These are phyloP conservation scores for Sinotaia quadrata DNA, from an alignment of 2,888 invertebrate species.

Conservation along the genomic window DNA sequence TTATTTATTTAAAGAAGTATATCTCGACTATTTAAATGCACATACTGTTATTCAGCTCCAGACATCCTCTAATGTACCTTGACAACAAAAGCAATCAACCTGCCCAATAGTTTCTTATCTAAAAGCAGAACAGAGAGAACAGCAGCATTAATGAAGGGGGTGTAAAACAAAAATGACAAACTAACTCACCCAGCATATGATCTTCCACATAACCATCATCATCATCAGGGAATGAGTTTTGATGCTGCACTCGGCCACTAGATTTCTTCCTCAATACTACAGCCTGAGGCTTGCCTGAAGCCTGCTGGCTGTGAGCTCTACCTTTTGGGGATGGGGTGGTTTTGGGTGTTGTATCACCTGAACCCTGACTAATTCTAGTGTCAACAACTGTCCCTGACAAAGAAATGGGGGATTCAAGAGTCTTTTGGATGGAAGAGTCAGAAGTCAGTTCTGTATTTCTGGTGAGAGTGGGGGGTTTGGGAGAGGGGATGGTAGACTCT, in stretches of 20 bases:
- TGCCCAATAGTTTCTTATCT: too few species aligned
- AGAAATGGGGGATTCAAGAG: slow-evolving; percentile 8
- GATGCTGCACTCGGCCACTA: not conserved
- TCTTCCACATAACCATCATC: slow-evolving; percentile 44
- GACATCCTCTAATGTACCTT: too few species aligned
- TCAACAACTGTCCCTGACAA: slow-evolving; percentile 4
- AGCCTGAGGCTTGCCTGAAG: slow-evolving; percentile 6
- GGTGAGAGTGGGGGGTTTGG: not conserved
- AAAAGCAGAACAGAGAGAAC: too few species aligned
- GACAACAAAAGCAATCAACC: too few species aligned
- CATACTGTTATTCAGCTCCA: too few species aligned
- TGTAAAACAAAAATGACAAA: too few species aligned
- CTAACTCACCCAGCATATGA: slow-evolving; percentile 44
- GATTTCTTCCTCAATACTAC: slow-evolving; percentile 17
- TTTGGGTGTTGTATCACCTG: not conserved
- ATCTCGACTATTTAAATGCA: too few species aligned
- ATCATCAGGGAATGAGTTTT: slow-evolving; percentile 19
- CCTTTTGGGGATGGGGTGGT: not conserved
- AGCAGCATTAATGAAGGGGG: too few species aligned
- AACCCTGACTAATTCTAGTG: not conserved
- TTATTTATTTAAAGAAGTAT: too few species aligned
- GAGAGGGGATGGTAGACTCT: slow-evolving; percentile 9
- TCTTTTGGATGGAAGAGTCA: slow-evolving; percentile 1
- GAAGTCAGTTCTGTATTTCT: not conserved
- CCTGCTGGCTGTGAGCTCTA: slow-evolving; percentile 8